Evolutionary conservation across 2,888 invertebrate species (phyloP), one percentile per base, ranked within the genome.

Genomic region (Eumerus sabulonum): DNA sequence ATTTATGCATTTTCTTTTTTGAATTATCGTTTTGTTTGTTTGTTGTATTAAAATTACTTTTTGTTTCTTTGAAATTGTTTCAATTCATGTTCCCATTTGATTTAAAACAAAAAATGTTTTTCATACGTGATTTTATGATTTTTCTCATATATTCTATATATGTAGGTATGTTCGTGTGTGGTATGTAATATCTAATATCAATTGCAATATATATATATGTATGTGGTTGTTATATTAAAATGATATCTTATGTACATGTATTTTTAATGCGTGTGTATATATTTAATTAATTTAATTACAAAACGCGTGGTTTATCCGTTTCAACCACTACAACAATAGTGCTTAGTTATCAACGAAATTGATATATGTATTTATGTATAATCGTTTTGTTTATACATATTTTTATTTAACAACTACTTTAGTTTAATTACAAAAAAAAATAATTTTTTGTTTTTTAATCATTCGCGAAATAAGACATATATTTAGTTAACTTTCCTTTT

Each of bases 61-160:
- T 35, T 17, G n/a, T 62, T 62, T 40, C 18, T 40, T 79, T 77
- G 62, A 63, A 79, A 74, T 79, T 74, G 63, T 74, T 60, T 74
- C 74, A 79, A 74, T 64, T 63, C 74, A 64, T 79, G 79, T 74
- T 79, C 79, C 79, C 79, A 17, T 59, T 70, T 79, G 54, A 59
- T 64, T 68, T 2, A 50, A 63, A 53, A 44, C 44, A 42, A 72
- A 72, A n/a, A 76, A 19, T 14, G 19, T 53, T 36, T 53, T 47
- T 18, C 16, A 4, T 27, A 4, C 3, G 2, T 27, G n/a, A 42
- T 47, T 13, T 14, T 57, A 19, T 42, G 27, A 42, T 54, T 45
- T 44, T 35, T 19, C 38, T 48, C 50, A 62, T 57, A 50, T 51
- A 42, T 66, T 7, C 7, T 27, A 27, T 27, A 27, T 27, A 7